A percentile compares a stretch with the other conserved stretches of the same genome.
phyloP scores from a whole-genome alignment of 1,140 invertebrate species.

The Phymastichus coffea region DNA sequence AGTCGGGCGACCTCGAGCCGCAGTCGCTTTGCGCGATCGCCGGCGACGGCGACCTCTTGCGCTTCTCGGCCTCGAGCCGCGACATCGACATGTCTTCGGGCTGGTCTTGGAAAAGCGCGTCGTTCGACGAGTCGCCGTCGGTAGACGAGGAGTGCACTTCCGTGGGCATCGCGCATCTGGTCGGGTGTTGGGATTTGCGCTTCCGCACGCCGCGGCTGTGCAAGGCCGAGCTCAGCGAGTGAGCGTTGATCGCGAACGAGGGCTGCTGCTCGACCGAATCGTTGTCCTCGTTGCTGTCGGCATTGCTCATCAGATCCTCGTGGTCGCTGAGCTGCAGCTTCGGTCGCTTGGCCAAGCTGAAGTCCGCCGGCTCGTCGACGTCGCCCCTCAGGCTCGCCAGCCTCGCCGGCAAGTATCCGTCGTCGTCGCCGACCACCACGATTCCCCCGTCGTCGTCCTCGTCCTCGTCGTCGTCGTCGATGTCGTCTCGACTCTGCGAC shows the following conservation, averaged over 20 bases:
- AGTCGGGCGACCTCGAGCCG: constrained; percentile 10
- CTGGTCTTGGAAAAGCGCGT: constrained; percentile 61
- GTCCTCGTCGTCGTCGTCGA: constrained; percentile 46
- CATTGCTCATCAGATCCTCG: constrained; percentile 65
- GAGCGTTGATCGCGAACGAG: constrained; percentile 39
- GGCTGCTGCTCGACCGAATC: constrained; percentile 58
- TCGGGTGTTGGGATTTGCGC: constrained; percentile 90
- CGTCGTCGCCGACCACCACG: constrained; percentile 61
- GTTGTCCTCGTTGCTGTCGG: constrained; percentile 65
- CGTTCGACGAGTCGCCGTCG: constrained; percentile 67
- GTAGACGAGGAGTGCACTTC: constrained; percentile 57
- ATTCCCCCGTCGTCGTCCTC: constrained; percentile 56
- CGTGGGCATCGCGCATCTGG: constrained; percentile 69
- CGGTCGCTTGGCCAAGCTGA: constrained; percentile 66
- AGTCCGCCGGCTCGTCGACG: constrained; percentile 66
- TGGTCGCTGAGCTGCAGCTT: constrained; percentile 66
- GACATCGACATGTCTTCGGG: constrained; percentile 64
- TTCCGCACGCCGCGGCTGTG: constrained; percentile 64
- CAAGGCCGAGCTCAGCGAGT: constrained; percentile 41
- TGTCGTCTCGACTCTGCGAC: constrained; percentile 41
- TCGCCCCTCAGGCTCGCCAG: constrained; percentile 40
- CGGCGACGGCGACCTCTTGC: constrained; percentile 39
- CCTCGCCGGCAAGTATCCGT: constrained; percentile 33
- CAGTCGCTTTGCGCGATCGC: constrained; percentile 30
- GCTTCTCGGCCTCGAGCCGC: constrained; percentile 45